These are phyloP conservation scores for Drosophila melanogaster DNA, from an alignment of 1,140 invertebrate genomes.

Conservation along the genomic window Release_6_plus_ISO1_MT NT_037436.4:17407501-17408000, in stretches of 20 bases:
- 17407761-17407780: slow-evolving; percentile 45
- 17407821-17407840: slow-evolving; percentile 35
- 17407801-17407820: slow-evolving; percentile 32
- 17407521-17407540: slow-evolving; percentile 4
- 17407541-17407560: background rate
- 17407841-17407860: slow-evolving; percentile 73
- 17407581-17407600: slow-evolving; percentile 5
- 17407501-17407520: background rate
- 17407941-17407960: slow-evolving; percentile 50
- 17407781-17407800: slow-evolving; percentile 25
- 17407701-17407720: slow-evolving; percentile 14
- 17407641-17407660: slow-evolving; percentile 59
- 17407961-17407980: slow-evolving; percentile 21
- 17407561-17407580: background rate
- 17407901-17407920: slow-evolving; percentile 48
- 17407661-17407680: slow-evolving; percentile 61
- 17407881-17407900: slow-evolving; percentile 74
- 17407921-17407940: slow-evolving; percentile 60
- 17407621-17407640: slow-evolving; percentile 56
- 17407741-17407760: slow-evolving; percentile 51
- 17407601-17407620: background rate
- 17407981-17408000: slow-evolving; percentile 34
- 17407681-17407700: slow-evolving; percentile 61
- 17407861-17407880: slow-evolving; percentile 54
- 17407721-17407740: slow-evolving; percentile 58